Percentiles rank a stretch among this genome's conserved stretches.
These are phyloP conservation scores for Botrylloides violaceus DNA, from an alignment of 23 tunicate genomes.

Conservation along the genomic window DNA sequence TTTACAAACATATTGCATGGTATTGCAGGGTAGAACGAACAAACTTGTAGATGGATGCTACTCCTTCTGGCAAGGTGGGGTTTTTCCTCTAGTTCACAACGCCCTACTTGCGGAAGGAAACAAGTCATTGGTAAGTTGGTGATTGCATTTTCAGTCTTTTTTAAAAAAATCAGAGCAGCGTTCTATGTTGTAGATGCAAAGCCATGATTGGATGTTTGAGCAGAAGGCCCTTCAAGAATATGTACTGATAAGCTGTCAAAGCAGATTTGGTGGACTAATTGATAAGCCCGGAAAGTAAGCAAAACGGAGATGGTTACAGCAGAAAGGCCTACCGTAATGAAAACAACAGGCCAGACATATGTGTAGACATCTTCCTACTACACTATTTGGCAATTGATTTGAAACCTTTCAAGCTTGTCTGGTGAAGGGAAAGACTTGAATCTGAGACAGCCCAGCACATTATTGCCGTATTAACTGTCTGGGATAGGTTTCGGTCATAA, in stretches of 20 bases:
- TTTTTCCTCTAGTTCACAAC: conserved; percentile 74
- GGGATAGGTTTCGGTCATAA: background rate
- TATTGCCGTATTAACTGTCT: background rate
- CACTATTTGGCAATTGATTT: too few relatives aligned
- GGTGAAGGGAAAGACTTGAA: too few relatives aligned
- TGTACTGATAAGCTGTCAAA: conserved; percentile 75
- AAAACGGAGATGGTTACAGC: too few relatives aligned
- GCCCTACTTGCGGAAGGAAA: conserved; percentile 37
- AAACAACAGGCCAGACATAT: too few relatives aligned
- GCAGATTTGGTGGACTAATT: conserved; percentile 74
- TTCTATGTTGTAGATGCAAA: too few relatives aligned
- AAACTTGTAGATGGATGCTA: conserved; percentile 94
- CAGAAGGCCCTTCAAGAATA: conserved; percentile 76
- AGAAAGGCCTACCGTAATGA: too few relatives aligned
- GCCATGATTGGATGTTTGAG: conserved; percentile 58
- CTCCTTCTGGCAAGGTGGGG: conserved; percentile 96
- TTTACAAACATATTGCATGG: background rate
- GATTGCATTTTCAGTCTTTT: background rate
- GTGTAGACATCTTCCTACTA: too few relatives aligned
- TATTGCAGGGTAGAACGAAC: conserved; percentile 86
- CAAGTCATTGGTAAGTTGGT: conserved; percentile 9
- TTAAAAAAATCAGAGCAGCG: too few relatives aligned
- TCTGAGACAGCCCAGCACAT: too few relatives aligned
- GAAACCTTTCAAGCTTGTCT: too few relatives aligned
- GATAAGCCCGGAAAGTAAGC: conserved; percentile 97